Evolutionary conservation across 2,113 vertebrate species (phyloP).

Genomic region (Piaya cayana): DNA sequence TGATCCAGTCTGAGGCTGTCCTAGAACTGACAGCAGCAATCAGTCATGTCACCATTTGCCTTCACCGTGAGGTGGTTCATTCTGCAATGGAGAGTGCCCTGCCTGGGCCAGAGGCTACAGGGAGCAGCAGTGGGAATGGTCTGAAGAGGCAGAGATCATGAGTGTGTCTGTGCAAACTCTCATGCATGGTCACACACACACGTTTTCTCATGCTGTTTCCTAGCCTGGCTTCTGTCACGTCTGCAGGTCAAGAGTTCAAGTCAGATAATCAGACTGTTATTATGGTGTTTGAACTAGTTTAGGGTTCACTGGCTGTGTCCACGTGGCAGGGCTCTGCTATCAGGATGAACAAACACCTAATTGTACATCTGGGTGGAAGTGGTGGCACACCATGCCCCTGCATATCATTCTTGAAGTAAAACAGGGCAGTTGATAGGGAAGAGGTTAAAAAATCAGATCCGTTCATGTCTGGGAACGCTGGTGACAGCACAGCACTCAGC

Average conservation of each 20-base stretch:
- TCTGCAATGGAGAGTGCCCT: background rate
- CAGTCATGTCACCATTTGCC: background rate
- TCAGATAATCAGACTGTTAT: background rate
- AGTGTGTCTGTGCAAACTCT: rapidly evolving
- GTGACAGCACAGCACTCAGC: background rate
- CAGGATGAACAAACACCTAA: background rate
- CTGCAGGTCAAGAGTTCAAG: background rate
- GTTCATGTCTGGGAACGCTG: background rate
- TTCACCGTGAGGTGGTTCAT: background rate
- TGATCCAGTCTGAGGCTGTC: background rate
- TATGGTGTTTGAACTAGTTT: background rate
- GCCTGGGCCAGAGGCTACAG: background rate
- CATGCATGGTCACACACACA: rapidly evolving
- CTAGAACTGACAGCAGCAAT: background rate
- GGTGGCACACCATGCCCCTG: background rate
- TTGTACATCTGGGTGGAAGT: background rate
- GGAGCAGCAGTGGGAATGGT: background rate
- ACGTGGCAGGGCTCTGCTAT: background rate
- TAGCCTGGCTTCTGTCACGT: background rate
- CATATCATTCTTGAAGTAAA: background rate
- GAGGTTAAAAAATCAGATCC: background rate
- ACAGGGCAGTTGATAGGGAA: background rate
- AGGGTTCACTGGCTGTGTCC: background rate
- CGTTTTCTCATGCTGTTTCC: background rate
- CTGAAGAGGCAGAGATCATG: background rate